phyloP scores from a whole-genome alignment of 2,113 vertebrate species.

The Hipposideros armiger region DNA sequence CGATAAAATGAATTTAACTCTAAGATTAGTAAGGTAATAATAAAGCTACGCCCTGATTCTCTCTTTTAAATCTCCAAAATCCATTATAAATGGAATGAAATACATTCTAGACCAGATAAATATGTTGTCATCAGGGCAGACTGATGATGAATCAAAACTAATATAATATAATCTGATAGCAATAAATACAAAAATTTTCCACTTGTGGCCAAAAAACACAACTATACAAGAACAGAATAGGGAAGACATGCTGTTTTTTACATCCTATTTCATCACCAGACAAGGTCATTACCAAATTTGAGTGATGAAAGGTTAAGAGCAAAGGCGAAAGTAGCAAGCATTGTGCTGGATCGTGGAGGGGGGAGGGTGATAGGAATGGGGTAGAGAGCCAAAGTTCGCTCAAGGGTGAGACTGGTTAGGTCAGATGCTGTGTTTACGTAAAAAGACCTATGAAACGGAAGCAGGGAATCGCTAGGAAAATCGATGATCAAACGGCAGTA shows the following conservation, averaged over 20 bases:
- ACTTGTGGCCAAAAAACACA: not conserved
- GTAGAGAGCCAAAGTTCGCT: not conserved
- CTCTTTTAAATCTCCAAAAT: not conserved
- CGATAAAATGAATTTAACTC: slow-evolving; percentile 9
- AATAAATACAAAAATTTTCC: not conserved
- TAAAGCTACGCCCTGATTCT: not conserved
- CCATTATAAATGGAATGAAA: not conserved
- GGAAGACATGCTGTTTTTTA: not conserved
- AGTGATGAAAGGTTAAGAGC: not conserved
- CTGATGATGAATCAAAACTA: not conserved
- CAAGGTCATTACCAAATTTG: not conserved
- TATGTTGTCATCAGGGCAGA: not conserved
- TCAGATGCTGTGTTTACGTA: not conserved
- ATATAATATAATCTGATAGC: not conserved
- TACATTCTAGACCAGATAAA: not conserved
- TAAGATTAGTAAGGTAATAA: not conserved
- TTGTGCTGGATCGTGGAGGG: not conserved
- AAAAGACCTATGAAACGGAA: not conserved
- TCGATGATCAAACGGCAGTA: not conserved
- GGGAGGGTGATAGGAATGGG: not conserved
- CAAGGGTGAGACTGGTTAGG: not conserved
- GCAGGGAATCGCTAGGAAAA: not conserved
- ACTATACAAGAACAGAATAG: not conserved
- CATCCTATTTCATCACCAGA: not conserved
- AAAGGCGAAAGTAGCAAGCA: not conserved